Evolutionary conservation across 1,140 invertebrate species (phyloP).

Genomic region (Nasonia vitripennis): DNA sequence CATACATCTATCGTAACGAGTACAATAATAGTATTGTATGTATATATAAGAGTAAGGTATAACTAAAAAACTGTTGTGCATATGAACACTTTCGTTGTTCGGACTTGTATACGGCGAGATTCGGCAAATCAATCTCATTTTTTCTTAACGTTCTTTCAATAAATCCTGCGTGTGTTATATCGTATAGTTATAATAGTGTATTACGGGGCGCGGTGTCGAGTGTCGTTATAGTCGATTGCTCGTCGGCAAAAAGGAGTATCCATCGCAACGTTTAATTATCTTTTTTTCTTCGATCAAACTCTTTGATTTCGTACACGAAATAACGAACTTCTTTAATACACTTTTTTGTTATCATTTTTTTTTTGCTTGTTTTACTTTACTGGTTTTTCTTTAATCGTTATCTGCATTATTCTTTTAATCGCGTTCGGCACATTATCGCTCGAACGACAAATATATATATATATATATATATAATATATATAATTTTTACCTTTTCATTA

Average conservation of each 20-base stretch:
- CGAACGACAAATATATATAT: slow-evolving; percentile 29
- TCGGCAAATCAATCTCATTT: slow-evolving; percentile 29
- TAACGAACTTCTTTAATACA: slow-evolving; percentile 38
- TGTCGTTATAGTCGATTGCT: slow-evolving; percentile 20
- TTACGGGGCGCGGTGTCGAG: no score
- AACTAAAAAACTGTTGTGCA: slow-evolving; percentile 38
- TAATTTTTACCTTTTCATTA: not conserved
- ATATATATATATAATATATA: slow-evolving; percentile 8
- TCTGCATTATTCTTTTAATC: not conserved
- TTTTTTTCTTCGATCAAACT: slow-evolving; percentile 22
- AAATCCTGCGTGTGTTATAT: not conserved
- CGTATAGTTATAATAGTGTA: not conserved
- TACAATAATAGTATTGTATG: not conserved
- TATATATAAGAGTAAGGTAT: not conserved
- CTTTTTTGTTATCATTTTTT: slow-evolving; percentile 18
- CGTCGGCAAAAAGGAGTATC: slow-evolving; percentile 10
- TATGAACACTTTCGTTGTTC: slow-evolving; percentile 38
- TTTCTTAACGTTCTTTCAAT: not conserved
- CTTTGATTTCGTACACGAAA: slow-evolving; percentile 44
- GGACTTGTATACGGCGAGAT: slow-evolving; percentile 7
- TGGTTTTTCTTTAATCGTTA: not conserved
- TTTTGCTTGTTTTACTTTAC: not conserved
- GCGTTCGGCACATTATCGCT: slow-evolving; percentile 12
- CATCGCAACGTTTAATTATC: slow-evolving; percentile 12
- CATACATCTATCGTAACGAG: slow-evolving; percentile 24